Conservation (phyloP, 2,888 invertebrate species). For the Busseola fusca region DNA sequence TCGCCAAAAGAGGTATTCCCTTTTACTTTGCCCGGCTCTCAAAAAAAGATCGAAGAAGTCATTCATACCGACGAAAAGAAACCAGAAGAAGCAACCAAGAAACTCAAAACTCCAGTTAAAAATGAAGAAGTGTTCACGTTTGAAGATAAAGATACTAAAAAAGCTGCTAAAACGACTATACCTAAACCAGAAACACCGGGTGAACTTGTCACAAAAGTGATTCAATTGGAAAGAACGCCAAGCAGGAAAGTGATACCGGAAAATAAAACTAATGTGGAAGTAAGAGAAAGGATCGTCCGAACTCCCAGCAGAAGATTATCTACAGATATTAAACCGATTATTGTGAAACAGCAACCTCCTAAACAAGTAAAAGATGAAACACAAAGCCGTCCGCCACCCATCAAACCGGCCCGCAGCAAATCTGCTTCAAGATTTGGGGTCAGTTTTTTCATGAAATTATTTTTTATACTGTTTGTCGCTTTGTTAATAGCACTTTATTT, state of each 20-base stretch:
- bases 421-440: constrained; percentile 87
- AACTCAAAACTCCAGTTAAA: constrained; percentile 72
- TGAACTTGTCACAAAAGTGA: constrained; percentile 84
- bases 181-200: constrained; percentile 74
- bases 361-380: constrained; percentile 75
- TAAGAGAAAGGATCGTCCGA: constrained; percentile 83
- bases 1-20: constrained; percentile 80
- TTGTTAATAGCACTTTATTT: constrained; percentile 84
- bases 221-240: constrained; percentile 84
- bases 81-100: constrained; percentile 64
- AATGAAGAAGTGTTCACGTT: constrained; percentile 77
- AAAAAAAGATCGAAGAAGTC: constrained; percentile 81
- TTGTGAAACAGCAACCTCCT: constrained; percentile 67
- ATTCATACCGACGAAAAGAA: constrained; percentile 74
- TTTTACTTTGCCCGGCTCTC: constrained; percentile 75
- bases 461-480: constrained; percentile 80
- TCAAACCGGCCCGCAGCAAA: constrained; percentile 87
- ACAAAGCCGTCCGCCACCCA: constrained; percentile 79
- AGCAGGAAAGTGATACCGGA: constrained; percentile 80
- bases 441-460: constrained; percentile 83
- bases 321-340: constrained; percentile 74
- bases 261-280: constrained; percentile 81
- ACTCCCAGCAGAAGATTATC: constrained; percentile 82
- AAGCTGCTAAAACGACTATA: constrained; percentile 61
- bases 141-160: constrained; percentile 76